Base-by-base conservation (phyloP, 2,888 invertebrate species). In the Copidosoma aretas region DNA sequence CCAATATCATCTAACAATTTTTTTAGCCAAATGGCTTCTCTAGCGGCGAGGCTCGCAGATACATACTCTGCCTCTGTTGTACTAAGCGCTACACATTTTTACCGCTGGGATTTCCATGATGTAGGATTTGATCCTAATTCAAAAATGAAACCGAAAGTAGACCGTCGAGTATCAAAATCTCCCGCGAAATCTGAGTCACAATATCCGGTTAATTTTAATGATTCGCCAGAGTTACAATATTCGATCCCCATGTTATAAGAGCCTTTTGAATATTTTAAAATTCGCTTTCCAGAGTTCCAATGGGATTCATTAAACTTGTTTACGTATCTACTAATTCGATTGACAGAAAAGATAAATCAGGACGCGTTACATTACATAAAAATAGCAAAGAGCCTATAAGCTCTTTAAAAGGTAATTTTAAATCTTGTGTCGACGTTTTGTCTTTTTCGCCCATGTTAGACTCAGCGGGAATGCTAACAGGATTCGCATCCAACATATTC, bases 1-100 rank as follows among this genome's bases (percentile, higher is more conserved):
- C 68, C 67, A 49, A 76, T 60, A 41, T 74, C 75, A 21, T 43
- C 17, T 10, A 77, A 22, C 15, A 79, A 62, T 43, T 65, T 60
- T 41, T 68, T 71, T n/a, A 76, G 53, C 77, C 78, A 77, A 1
- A 76, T 57, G 1, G 71, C 61, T 64, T 78, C 77, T 66, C 73
- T 75, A 0, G 71, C 71, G 4, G 75, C 73, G n/a, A 71, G 66
- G 21, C 71, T 71, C 15, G 78, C 76, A 0, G 78, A 76, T 21
- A 79, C 68, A 57, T 74, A 75, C 54, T 80, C 77, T 2, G 77
- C 77, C 59, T 78, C 78, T 1, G 75, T 32, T 32, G 32, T 75
- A 1, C 75, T 76, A 10, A 74, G 73, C 54, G 15, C 10, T 10
- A 10, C 17, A 54, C 24, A 54, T 12, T 52, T 21, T 22, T 25